Percentiles rank a stretch among this genome's conserved stretches.
Conservation (phyloP, 2,888 invertebrate genomes). For the Meliscaeva auricollis region DNA sequence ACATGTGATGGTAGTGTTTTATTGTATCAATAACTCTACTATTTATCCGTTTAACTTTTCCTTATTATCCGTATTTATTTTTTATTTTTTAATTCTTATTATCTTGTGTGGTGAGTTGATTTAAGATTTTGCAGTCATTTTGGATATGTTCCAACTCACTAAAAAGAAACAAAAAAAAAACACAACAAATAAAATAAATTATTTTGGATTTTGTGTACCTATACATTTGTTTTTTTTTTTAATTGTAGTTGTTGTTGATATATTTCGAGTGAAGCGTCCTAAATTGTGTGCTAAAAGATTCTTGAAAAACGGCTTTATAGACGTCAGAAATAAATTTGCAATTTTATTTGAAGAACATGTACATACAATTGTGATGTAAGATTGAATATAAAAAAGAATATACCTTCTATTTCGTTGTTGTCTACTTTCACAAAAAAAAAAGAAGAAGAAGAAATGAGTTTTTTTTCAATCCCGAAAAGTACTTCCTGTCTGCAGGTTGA, state of each 20-base stretch:
- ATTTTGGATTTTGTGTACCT: conserved; percentile 15
- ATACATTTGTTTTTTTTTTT: not conserved
- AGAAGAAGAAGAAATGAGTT: not conserved
- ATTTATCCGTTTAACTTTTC: conserved; percentile 7
- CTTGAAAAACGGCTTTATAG: conserved; percentile 23
- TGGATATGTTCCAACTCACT: conserved; percentile 21
- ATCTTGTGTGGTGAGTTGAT: conserved; percentile 6
- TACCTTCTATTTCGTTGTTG: conserved; percentile 3
- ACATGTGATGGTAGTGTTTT: conserved; percentile 25
- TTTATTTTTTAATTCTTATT: not conserved
- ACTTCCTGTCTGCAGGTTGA: conserved; percentile 42
- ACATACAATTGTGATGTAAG: conserved; percentile 37
- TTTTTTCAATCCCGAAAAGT: conserved; percentile 6
- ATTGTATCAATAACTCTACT: conserved; percentile 15
- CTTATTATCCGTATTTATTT: not conserved
- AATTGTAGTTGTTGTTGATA: not conserved
- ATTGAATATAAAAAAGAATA: not conserved
- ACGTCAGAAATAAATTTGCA: conserved; percentile 56
- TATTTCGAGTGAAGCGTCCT: conserved; percentile 48
- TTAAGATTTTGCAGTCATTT: conserved; percentile 36
- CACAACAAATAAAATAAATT: conserved; percentile 31
- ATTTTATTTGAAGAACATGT: conserved; percentile 26
- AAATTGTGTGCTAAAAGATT: conserved; percentile 55
- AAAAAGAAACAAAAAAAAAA: conserved; percentile 8
- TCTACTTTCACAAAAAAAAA: not conserved